Evolutionary conservation across 2,113 vertebrate species (phyloP), one percentile per base, ranked within the genome.

Genomic region (Onychostoma macrolepis): DNA sequence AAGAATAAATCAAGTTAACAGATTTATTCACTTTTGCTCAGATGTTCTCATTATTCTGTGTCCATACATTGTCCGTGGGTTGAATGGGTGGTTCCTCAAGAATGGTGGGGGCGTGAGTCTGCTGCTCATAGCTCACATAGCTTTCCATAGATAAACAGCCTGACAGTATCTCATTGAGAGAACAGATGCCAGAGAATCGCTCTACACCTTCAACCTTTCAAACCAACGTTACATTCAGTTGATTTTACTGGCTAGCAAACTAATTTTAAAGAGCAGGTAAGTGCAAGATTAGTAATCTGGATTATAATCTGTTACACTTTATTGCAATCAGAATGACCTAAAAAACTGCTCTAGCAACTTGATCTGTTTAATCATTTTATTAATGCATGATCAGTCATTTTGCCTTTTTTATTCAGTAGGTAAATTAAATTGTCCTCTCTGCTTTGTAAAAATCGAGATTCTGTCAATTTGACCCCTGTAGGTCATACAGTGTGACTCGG

Each of bases 141-240:
- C 56, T 74, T 83, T 84, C 83, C 75, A 84, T 75, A 84, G 67
- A 74, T 74, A 84, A 48, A 45, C 81, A 83, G 63, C 38, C 12
- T 4, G 33, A 33, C 43, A 24, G 80, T 30, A 36, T 50, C 45
- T 83, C 63, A 83, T 50, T 71, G 81, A 83, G 81, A 13, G 63
- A 83, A 48, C 26, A 69, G 63, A 83, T 33, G 45, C 82, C 65
- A 72, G 67, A 84, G 82, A 74, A 58, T 28, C 69, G 0, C 45
- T 24, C 26, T 53, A 71, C 28, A 65, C 81, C 43, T 43, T 80
- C 78, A 82, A 36, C 80, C 36, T 56, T 53, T 72, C 15, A 48
- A 69, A 83, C 26, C 61, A 67, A 30, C 43, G 5, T 72, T 41
- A 61, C 21, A 9, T n/a, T n/a, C 56, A 61, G 56, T 12, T 80